Percentiles rank a stretch among this genome's conserved stretches.
Conservation (phyloP, 2,888 invertebrate genomes). For the Balanococcus diminutus region DNA sequence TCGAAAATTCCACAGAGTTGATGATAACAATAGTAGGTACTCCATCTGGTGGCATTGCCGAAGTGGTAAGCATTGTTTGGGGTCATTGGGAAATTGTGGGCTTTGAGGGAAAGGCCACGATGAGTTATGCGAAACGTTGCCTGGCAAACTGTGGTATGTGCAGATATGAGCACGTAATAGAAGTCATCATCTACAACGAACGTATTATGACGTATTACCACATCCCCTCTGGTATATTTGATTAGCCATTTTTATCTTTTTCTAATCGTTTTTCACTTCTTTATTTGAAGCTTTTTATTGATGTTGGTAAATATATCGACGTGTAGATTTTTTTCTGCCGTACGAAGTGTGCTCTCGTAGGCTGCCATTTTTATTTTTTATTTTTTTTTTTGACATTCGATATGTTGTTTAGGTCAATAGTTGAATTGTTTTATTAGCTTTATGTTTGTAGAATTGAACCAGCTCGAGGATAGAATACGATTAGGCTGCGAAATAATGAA, state of each 20-base stretch:
- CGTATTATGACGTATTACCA: conserved; percentile 48
- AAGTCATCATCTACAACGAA: conserved; percentile 27
- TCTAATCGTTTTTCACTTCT: conserved; percentile 47
- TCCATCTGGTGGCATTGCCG: conserved; percentile 30
- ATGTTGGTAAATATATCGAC: not conserved
- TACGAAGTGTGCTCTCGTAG: too few relatives aligned
- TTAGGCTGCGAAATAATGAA: conserved; percentile 5
- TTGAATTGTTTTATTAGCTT: conserved; percentile 46
- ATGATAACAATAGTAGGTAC: conserved; percentile 52
- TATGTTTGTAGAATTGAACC: conserved; percentile 32
- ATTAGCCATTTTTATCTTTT: conserved; percentile 51
- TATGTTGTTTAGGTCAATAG: conserved; percentile 13
- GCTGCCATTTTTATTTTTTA: conserved; percentile 4
- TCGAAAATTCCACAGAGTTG: conserved; percentile 28
- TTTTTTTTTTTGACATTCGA: conserved; percentile 37
- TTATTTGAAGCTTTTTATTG: not conserved
- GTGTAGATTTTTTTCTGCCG: conserved; percentile 19
- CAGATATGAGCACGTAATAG: conserved; percentile 46
- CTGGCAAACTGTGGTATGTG: conserved; percentile 45
- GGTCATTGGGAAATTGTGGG: conserved; percentile 46
- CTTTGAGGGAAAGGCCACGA: conserved; percentile 8
- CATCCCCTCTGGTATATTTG: conserved; percentile 35
- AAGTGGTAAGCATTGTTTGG: conserved; percentile 48
- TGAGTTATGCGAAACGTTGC: conserved; percentile 46
- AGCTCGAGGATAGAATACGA: not conserved